Evolutionary conservation across 2,797 vertebrate species (phyloP).

Genomic region (Sebastes ruberrimus): DNA sequence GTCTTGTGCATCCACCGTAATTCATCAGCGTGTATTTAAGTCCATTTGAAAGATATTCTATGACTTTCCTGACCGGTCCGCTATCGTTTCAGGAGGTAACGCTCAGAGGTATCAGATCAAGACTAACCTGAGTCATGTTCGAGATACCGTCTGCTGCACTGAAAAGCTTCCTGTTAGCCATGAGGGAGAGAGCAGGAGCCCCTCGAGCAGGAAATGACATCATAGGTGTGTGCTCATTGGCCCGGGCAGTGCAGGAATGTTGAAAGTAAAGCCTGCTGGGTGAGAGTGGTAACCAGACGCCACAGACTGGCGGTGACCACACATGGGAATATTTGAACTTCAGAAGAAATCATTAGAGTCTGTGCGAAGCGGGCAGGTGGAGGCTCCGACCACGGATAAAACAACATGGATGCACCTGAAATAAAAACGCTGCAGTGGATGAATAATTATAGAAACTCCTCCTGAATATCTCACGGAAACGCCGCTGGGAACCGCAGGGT

Average conservation of each 20-base stretch:
- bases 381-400: conserved; percentile 32
- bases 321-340: conserved; percentile 58
- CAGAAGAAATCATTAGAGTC: conserved; percentile 37
- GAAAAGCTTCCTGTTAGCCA: background rate
- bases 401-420: conserved; percentile 16
- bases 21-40: conserved; percentile 1
- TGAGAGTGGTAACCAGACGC: conserved; percentile 38
- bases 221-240: conserved; percentile 71
- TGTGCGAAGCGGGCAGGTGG: conserved; percentile 25
- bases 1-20: background rate
- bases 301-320: conserved; percentile 21
- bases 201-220: conserved; percentile 81
- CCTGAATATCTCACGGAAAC: background rate
- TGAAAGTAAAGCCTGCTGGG: conserved; percentile 69
- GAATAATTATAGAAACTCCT: background rate
- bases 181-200: conserved; percentile 31
- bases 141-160: background rate
- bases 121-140: conserved; percentile 41
- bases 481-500: background rate
- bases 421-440: background rate
- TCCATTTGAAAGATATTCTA: background rate
- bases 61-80: background rate
- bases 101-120: conserved; percentile 32
- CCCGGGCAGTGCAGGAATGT: conserved; percentile 55
- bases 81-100: conserved; percentile 12